phyloP scores from a whole-genome alignment of 2,888 invertebrate species.

The Rhagium mordax region DNA sequence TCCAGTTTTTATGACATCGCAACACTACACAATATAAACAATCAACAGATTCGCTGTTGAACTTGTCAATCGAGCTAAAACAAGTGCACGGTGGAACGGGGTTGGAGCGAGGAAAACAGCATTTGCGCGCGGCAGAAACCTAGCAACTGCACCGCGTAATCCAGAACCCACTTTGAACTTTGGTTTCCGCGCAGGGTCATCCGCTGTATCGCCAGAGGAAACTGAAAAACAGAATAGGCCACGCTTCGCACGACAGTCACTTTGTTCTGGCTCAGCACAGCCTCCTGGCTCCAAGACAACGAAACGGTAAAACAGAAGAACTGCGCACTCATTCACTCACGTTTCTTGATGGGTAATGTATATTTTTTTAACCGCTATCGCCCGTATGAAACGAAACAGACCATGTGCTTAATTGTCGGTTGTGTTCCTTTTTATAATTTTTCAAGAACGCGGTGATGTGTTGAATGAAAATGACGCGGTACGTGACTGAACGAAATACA shows the following conservation, averaged over 20 bases:
- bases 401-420: conserved; percentile 9
- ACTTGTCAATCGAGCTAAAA: conserved; percentile 45
- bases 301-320: conserved; percentile 12
- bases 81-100: conserved; percentile 34
- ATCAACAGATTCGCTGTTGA: background rate
- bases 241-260: background rate
- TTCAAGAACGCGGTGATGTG: conserved; percentile 17
- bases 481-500: conserved; percentile 14
- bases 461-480: background rate
- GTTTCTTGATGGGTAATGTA: conserved; percentile 1
- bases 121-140: conserved; percentile 45
- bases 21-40: conserved; percentile 23
- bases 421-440: conserved; percentile 5
- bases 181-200: conserved; percentile 29
- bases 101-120: conserved; percentile 32
- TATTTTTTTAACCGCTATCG: conserved; percentile 3
- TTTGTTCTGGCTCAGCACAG: conserved; percentile 5
- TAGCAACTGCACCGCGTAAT: conserved; percentile 38
- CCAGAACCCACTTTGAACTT: conserved; percentile 35
- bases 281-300: conserved; percentile 8
- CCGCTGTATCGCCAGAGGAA: conserved; percentile 8
- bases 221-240: conserved; percentile 8
- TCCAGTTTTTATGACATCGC: conserved; percentile 16
- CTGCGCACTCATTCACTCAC: conserved; percentile 18
- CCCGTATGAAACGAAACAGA: conserved; percentile 2